A percentile compares a stretch with the other conserved stretches of the same genome.
phyloP scores from a whole-genome alignment of 2,888 invertebrate species.

The Eustalomyia histrio region DNA sequence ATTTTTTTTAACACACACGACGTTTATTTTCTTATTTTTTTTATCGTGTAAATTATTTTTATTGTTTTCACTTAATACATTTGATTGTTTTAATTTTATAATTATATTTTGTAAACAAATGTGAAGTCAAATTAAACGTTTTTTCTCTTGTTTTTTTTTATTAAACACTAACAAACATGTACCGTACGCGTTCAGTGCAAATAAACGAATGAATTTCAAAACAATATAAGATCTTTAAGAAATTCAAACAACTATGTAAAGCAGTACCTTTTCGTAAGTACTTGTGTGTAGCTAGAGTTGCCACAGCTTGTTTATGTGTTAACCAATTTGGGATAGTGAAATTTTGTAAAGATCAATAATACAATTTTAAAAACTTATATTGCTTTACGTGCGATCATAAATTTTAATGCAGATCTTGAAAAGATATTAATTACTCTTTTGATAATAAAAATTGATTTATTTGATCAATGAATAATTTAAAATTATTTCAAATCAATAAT shows the following conservation, averaged over 20 bases:
- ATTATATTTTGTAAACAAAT: slow-evolving; percentile 47
- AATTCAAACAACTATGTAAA: slow-evolving; percentile 60
- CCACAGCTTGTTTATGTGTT: background rate
- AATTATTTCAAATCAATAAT: too few relatives aligned
- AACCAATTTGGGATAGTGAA: background rate
- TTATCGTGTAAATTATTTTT: slow-evolving; percentile 5
- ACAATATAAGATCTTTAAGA: slow-evolving; percentile 60
- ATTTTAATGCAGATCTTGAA: too few relatives aligned
- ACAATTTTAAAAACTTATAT: too few relatives aligned
- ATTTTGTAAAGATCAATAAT: background rate
- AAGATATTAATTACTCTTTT: too few relatives aligned
- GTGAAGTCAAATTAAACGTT: slow-evolving; percentile 8
- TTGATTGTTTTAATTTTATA: background rate
- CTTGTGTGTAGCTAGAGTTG: slow-evolving; percentile 38
- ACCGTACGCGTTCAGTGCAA: slow-evolving; percentile 74
- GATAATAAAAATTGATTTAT: too few relatives aligned
- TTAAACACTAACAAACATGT: slow-evolving; percentile 62
- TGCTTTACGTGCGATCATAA: too few relatives aligned
- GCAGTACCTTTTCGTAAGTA: slow-evolving; percentile 38
- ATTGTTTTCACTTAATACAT: slow-evolving; percentile 9
- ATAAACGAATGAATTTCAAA: slow-evolving; percentile 70
- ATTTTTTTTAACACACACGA: slow-evolving; percentile 6
- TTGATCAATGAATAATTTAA: too few relatives aligned
- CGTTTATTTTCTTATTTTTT: background rate
- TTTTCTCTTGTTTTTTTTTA: slow-evolving; percentile 3